Evolutionary conservation across 2,888 invertebrate genomes (phyloP).

Genomic region (Drosophila phalerata): DNA sequence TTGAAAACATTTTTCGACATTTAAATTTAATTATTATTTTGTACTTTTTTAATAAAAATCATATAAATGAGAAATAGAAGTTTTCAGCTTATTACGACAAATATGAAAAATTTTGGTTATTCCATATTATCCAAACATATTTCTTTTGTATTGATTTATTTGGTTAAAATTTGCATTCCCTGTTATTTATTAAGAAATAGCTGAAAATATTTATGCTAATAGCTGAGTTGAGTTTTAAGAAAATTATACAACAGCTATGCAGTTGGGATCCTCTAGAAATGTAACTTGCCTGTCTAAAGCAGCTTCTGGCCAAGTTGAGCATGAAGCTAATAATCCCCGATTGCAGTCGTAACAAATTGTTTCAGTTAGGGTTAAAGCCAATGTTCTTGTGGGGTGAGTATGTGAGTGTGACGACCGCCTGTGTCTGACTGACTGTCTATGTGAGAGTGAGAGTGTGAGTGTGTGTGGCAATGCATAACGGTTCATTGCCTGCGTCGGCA

Average conservation of each 20-base stretch:
- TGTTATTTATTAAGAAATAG: no score
- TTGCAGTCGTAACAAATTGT: constrained; percentile 26
- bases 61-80: no score
- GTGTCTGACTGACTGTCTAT: constrained; percentile 36
- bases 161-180: no score
- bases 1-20: no score
- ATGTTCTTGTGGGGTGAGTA: constrained; percentile 37
- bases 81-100: no score
- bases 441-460: constrained; percentile 23
- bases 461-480: constrained; percentile 69
- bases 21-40: no score
- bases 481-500: constrained; percentile 65
- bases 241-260: no score
- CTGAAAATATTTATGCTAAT: background rate
- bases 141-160: no score
- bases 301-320: constrained; percentile 11
- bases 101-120: no score
- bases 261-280: background rate
- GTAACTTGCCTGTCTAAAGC: background rate
- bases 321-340: constrained; percentile 31
- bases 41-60: no score
- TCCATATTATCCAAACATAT: no score
- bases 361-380: constrained; percentile 51
- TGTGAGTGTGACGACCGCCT: constrained; percentile 53
- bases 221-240: background rate